Conservation (phyloP, 2,113 vertebrate genomes). For the Pseudorectes ferrugineus region DNA sequence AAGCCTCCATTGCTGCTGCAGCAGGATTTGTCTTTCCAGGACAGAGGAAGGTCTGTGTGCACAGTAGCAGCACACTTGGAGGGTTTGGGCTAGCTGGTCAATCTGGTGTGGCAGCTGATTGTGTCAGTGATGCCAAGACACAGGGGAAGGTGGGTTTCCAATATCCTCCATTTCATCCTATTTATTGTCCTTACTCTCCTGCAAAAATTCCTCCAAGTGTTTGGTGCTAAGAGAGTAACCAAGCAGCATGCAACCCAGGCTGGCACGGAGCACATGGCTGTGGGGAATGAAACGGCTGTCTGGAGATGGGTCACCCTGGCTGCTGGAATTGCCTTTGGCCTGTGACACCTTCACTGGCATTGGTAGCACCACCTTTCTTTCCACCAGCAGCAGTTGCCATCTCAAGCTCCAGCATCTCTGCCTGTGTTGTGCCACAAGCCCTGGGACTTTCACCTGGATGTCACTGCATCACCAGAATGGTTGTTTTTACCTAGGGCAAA, state of each 20-base stretch:
- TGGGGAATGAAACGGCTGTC: rapidly evolving
- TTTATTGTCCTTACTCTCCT: background rate
- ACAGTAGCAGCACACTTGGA: background rate
- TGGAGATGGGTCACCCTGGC: background rate
- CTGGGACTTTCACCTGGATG: rapidly evolving
- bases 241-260: background rate
- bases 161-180: background rate
- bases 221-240: background rate
- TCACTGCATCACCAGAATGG: rapidly evolving
- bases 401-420: rapidly evolving
- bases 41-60: background rate
- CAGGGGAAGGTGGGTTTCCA: background rate
- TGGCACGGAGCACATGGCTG: rapidly evolving
- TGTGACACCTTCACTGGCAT: rapidly evolving
- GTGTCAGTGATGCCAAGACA: background rate
- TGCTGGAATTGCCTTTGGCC: background rate
- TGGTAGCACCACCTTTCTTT: background rate
- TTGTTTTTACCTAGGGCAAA: background rate
- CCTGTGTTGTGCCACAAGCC: rapidly evolving
- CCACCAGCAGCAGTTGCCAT: rapidly evolving
- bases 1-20: rapidly evolving
- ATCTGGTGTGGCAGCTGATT: rapidly evolving
- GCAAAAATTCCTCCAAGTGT: background rate
- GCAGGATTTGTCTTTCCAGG: background rate
- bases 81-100: rapidly evolving